Evolutionary conservation across 1,140 invertebrate species (phyloP).

Genomic region (Asobara japonica): DNA sequence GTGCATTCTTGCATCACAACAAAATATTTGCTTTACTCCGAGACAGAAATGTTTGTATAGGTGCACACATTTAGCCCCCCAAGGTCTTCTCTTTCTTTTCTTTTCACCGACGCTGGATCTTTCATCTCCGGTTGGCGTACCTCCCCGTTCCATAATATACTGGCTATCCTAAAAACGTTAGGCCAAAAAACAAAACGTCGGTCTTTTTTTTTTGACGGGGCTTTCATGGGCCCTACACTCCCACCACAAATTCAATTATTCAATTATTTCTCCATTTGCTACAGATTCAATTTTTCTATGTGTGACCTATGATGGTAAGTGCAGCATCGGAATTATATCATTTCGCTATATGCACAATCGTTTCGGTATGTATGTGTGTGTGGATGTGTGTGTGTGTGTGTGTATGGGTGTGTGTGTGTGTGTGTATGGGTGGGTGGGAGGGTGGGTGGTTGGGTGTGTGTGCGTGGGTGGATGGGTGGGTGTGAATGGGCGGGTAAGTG

Average conservation of each 20-base stretch:
- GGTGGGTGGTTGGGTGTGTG: too few species aligned
- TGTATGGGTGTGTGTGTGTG: too few species aligned
- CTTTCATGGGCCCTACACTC: not conserved
- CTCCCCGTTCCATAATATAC: slow-evolving; percentile 41
- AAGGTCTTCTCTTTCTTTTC: slow-evolving; percentile 45
- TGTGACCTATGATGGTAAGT: too few species aligned
- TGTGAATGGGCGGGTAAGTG: too few species aligned
- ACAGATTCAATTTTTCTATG: too few species aligned
- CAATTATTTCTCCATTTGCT: not conserved
- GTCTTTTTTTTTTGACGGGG: slow-evolving; percentile 9
- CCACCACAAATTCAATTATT: slow-evolving; percentile 9
- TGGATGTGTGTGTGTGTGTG: too few species aligned
- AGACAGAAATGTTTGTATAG: slow-evolving; percentile 56
- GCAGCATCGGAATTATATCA: too few species aligned
- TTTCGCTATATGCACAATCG: too few species aligned
- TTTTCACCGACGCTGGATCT: slow-evolving; percentile 38
- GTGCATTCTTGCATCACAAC: slow-evolving; percentile 61
- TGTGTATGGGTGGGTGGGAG: too few species aligned
- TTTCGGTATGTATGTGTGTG: too few species aligned
- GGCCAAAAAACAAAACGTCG: slow-evolving; percentile 55
- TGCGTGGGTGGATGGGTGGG: too few species aligned
- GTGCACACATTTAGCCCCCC: slow-evolving; percentile 44
- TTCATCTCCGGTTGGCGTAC: slow-evolving; percentile 45
- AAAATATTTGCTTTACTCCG: slow-evolving; percentile 60
- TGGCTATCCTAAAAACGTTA: slow-evolving; percentile 54